A percentile compares a stretch with the other conserved stretches of the same genome.
These are phyloP conservation scores for Pipa parva DNA, from an alignment of 2,113 vertebrate genomes.

Conservation along the genomic window DNA sequence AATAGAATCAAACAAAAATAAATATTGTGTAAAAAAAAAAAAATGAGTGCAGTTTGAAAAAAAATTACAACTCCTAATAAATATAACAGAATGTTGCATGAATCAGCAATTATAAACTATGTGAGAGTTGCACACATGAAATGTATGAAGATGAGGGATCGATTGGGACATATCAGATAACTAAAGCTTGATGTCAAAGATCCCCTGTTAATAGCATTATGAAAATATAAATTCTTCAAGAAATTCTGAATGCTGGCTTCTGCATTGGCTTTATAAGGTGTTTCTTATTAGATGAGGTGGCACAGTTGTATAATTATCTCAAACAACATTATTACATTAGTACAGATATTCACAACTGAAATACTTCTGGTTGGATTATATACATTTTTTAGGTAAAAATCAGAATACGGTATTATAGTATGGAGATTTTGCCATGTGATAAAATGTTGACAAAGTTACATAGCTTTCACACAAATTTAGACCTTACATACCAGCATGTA, in stretches of 20 bases:
- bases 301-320: no score
- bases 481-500: no score
- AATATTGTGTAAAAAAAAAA: constrained; percentile 28
- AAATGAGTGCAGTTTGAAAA: constrained; percentile 2
- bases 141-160: neutral
- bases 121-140: neutral
- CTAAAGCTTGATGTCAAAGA: neutral
- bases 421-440: no score
- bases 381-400: no score
- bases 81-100: neutral
- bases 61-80: neutral
- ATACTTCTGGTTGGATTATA: no score
- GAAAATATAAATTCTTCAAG: neutral
- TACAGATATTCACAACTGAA: no score
- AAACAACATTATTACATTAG: no score
- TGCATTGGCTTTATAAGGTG: no score
- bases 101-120: constrained; percentile 1
- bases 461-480: no score
- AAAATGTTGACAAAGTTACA: no score
- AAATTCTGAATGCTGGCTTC: neutral
- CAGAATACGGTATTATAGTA: no score
- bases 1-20: constrained; percentile 39
- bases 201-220: neutral
- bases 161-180: neutral
- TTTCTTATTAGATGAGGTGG: no score